Percentiles rank a stretch among this genome's conserved stretches.
Conservation (phyloP, 2,113 vertebrate species). For the Emydura subglobosa region DNA sequence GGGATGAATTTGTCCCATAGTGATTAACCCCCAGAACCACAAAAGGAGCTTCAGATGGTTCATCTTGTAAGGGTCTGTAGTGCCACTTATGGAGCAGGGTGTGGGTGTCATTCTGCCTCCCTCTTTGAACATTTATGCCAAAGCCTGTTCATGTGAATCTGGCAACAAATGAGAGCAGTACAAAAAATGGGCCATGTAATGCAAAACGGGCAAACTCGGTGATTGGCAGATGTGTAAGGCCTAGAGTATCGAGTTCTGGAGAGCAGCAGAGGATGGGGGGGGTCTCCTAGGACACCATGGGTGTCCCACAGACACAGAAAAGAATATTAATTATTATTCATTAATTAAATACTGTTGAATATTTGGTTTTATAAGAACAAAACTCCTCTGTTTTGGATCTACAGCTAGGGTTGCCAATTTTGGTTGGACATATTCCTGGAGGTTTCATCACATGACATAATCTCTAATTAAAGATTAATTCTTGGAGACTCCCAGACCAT, state of each 20-base stretch:
- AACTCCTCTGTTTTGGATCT: not conserved
- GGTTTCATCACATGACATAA: not conserved
- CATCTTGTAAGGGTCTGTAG: not conserved
- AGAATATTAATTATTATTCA: slow-evolving; percentile 36
- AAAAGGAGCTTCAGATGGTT: not conserved
- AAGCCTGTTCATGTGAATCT: not conserved
- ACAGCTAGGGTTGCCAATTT: not conserved
- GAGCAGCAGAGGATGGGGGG: not conserved
- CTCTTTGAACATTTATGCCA: fast-evolving
- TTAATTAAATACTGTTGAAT: slow-evolving; percentile 52
- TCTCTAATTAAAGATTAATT: not conserved
- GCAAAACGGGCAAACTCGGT: not conserved
- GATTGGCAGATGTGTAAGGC: not conserved
- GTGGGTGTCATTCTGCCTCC: not conserved
- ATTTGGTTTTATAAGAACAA: not conserved
- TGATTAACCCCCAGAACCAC: not conserved
- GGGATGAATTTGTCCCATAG: not conserved
- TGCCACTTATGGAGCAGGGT: fast-evolving
- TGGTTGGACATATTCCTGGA: not conserved
- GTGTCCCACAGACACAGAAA: not conserved
- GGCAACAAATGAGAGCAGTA: not conserved
- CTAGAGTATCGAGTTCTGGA: not conserved
- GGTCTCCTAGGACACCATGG: not conserved
- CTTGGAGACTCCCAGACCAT: not conserved
- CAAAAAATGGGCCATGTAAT: not conserved